These are phyloP conservation scores for Tetragnatha versicolor DNA, from an alignment of 1,140 invertebrate genomes.

Conservation along the genomic window DNA sequence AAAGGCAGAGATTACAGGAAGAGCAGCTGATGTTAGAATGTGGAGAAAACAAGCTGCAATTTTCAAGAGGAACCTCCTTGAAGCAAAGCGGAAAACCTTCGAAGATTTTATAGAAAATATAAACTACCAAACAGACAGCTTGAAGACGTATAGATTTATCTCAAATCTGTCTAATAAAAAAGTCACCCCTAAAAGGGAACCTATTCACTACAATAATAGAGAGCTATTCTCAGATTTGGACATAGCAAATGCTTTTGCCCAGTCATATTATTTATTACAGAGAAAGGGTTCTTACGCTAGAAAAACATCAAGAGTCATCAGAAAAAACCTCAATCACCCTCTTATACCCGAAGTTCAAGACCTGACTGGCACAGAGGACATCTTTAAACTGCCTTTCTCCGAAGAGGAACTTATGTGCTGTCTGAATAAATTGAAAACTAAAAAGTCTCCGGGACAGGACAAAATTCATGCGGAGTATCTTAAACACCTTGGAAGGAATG, in stretches of 20 bases:
- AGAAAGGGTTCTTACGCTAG: slow-evolving; percentile 9
- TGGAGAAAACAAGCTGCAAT: slow-evolving; percentile 11
- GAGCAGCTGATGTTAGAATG: background rate
- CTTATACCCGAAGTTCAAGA: background rate
- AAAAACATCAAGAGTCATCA: background rate
- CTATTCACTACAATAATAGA: background rate
- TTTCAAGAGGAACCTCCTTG: background rate
- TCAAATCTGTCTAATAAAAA: background rate
- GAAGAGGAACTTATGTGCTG: background rate
- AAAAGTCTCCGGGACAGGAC: background rate
- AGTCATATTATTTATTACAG: slow-evolving; percentile 2
- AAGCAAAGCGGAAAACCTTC: background rate
- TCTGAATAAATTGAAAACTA: background rate
- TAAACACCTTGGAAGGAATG: background rate
- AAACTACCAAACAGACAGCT: background rate
- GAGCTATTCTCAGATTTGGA: background rate
- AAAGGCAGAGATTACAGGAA: background rate
- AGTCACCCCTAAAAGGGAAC: background rate
- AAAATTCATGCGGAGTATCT: background rate
- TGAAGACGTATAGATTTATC: slow-evolving; percentile 19
- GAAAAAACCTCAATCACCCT: background rate
- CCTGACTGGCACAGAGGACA: background rate
- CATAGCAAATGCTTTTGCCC: slow-evolving; percentile 5
- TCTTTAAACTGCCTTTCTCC: background rate
- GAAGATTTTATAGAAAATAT: background rate